Evolutionary conservation across 2,888 invertebrate species (phyloP).

Genomic region (Drosophila nr. fundita): DNA sequence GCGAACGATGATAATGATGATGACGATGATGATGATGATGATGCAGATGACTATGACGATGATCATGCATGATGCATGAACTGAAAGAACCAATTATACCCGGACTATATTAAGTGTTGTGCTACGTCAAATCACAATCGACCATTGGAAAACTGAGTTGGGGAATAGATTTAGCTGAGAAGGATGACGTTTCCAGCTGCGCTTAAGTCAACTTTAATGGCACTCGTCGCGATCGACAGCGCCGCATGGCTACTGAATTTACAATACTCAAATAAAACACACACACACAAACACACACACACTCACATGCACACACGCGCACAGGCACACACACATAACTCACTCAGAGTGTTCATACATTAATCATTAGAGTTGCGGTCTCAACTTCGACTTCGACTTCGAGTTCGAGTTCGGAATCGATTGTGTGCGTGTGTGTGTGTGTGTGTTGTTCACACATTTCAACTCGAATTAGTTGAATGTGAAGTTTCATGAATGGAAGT

Average conservation of each 20-base stretch:
- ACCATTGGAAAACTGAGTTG: slow-evolving; percentile 28
- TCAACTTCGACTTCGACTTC: slow-evolving; percentile 5
- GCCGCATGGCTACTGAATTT: slow-evolving; percentile 74
- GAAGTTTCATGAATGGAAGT: slow-evolving; percentile 67
- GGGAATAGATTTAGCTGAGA: slow-evolving; percentile 10
- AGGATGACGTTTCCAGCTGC: slow-evolving; percentile 69
- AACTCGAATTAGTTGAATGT: slow-evolving; percentile 69
- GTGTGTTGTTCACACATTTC: slow-evolving; percentile 79
- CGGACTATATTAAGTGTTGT: slow-evolving; percentile 42
- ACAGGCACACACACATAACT: slow-evolving; percentile 34
- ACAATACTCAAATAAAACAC: slow-evolving; percentile 26
- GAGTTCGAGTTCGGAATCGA: slow-evolving; percentile 17
- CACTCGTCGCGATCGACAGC: slow-evolving; percentile 75
- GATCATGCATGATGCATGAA: slow-evolving; percentile 70
- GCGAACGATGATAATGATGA: slow-evolving; percentile 23
- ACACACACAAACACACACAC: background rate
- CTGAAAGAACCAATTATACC: slow-evolving; percentile 45
- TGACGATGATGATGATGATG: slow-evolving; percentile 9
- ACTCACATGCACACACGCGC: background rate
- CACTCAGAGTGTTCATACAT: slow-evolving; percentile 69
- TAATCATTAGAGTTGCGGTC: slow-evolving; percentile 70
- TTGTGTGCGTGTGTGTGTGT: slow-evolving; percentile 18
- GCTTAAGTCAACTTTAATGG: slow-evolving; percentile 78
- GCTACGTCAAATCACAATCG: slow-evolving; percentile 53
- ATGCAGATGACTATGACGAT: slow-evolving; percentile 24